Base-by-base conservation (phyloP, 2,888 invertebrate genomes). In the Oscheius sp. region DNA sequence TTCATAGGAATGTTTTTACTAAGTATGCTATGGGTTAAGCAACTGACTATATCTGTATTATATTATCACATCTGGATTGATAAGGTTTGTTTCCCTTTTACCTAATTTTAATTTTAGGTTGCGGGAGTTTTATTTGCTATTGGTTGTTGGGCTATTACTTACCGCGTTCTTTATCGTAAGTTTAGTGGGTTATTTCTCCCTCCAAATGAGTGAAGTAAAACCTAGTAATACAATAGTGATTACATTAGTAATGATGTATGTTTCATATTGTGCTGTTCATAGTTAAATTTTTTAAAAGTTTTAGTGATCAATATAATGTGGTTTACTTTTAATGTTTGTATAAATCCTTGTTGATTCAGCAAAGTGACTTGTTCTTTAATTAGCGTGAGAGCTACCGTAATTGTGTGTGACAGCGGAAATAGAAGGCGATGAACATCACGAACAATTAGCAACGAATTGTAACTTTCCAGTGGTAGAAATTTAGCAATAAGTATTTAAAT, bases 31-130 rank as follows among this genome's bases (percentile, higher is more conserved):
- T 85, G 85, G 85, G 88, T 98, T 88, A 90, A 94, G 2, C 95
- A 96, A 94, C 89, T 98, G 51, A 89, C 94, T 2, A 91, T 92
- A 38, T 96, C 97, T 0, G 92, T 94, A 87, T 86, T 97, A 6
- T 98, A 96, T 87, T 96, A 95, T 88, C 98, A 98, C 87, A 92
- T 92, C 57, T 93, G 96, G 92, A 91, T 94, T 28, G 95, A 98
- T 86, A 97, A 98, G 87, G 91, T 97, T 24, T 47, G 56, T 36
- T 8, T 32, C 2, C 12, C 49, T 30, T 22, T 38, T 24, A 22
- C 41, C n/a, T n/a, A n/a, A 41, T 50, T 44, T 59, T 9, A 28
- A 14, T 38, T 66, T 26, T 54, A 78, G 77, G 70, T 78, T n/a
- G 68, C 81, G 20, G 85, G 83, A 32, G 82, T 78, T 0, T 49